phyloP scores from a whole-genome alignment of 2,797 vertebrate genomes.

The Karalla daura region DNA sequence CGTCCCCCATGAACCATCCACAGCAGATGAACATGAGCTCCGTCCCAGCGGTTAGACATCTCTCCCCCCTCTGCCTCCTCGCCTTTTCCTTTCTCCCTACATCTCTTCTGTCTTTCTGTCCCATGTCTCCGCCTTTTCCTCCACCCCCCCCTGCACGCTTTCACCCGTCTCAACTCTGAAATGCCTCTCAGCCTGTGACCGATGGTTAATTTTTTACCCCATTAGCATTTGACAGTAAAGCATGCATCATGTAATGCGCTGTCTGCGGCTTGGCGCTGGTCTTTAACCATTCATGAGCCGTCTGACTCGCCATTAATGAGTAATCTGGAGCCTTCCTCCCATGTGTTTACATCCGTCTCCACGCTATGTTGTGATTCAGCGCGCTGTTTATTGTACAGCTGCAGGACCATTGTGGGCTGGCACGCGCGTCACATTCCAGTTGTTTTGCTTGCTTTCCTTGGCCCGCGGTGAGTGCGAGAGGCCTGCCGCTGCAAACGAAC shows the following conservation, averaged over 20 bases:
- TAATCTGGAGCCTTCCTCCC: neutral
- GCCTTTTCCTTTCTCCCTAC: neutral
- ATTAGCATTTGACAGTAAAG: neutral
- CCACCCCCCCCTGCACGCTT: neutral
- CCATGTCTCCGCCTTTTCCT: neutral
- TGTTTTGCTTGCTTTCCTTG: conserved; percentile 2
- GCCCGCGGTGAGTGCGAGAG: neutral
- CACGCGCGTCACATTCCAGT: conserved; percentile 4
- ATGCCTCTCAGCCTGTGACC: neutral
- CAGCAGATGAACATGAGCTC: conserved; percentile 96
- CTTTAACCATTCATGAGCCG: conserved; percentile 15
- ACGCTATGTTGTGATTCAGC: conserved; percentile 16
- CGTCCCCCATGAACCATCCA: conserved; percentile 95
- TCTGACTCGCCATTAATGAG: conserved; percentile 5
- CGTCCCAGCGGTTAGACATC: conserved; percentile 88
- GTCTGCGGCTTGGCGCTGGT: neutral
- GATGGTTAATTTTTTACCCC: neutral
- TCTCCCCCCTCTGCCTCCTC: neutral
- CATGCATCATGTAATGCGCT: conserved; percentile 11
- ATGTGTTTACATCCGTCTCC: conserved; percentile 18
- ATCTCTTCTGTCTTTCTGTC: neutral
- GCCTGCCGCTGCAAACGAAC: conserved; percentile 6
- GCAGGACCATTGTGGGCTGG: neutral
- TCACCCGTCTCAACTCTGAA: neutral
- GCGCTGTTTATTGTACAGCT: neutral